phyloP scores from a whole-genome alignment of 2,113 vertebrate genomes.

The Herpailurus yagouaroundi region DNA sequence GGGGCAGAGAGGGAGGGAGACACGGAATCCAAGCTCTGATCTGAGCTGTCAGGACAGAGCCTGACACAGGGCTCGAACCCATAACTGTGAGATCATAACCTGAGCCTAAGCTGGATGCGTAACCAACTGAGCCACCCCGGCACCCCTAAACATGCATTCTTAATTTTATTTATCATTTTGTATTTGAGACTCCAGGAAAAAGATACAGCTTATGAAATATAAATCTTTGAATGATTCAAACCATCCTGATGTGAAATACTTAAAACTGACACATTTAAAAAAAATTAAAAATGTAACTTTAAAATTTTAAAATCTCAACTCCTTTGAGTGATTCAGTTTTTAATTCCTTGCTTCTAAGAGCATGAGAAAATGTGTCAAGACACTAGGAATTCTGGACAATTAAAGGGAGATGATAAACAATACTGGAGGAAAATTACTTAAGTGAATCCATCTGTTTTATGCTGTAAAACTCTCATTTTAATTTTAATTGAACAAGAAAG shows the following conservation, averaged over 20 bases:
- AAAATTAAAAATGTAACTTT: neutral
- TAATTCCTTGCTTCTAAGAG: slow-evolving; percentile 45
- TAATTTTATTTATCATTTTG: neutral
- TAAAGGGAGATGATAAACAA: slow-evolving; percentile 54
- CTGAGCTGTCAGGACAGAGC: too few species aligned
- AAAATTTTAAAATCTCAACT: slow-evolving; percentile 42
- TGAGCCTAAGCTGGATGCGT: too few species aligned
- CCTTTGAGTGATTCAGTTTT: slow-evolving; percentile 44
- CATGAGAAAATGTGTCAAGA: slow-evolving; percentile 62
- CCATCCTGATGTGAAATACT: neutral
- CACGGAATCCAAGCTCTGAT: too few species aligned
- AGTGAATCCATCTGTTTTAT: slow-evolving; percentile 55
- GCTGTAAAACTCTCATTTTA: slow-evolving; percentile 49
- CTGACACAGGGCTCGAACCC: too few species aligned
- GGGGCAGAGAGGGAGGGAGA: too few species aligned
- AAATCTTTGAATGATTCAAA: neutral
- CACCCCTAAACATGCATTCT: neutral
- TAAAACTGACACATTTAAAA: slow-evolving; percentile 1
- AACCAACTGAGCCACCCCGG: too few species aligned
- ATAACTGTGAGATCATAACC: too few species aligned
- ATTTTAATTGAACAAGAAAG: slow-evolving; percentile 54
- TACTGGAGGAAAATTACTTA: slow-evolving; percentile 25
- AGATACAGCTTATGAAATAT: neutral
- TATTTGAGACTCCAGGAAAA: slow-evolving; percentile 11
- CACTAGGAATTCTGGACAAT: slow-evolving; percentile 44